Conservation (phyloP, 1,140 invertebrate species). For the Olivierus martensii region DNA sequence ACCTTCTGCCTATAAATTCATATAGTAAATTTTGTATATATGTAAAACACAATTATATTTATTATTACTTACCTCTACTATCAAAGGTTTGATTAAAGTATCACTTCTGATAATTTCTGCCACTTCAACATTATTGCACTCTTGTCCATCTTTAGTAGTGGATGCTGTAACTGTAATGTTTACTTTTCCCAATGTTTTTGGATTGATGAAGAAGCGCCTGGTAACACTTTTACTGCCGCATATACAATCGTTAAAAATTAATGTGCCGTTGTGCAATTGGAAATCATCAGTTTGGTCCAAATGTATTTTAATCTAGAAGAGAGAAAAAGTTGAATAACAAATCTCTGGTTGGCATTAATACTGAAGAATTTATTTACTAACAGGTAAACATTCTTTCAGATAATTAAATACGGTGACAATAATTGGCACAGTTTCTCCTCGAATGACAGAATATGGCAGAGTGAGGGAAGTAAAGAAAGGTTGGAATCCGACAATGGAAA, state of each 20-base stretch:
- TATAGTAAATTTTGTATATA: no score
- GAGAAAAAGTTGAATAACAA: no score
- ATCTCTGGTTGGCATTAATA: no score
- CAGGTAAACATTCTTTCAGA: slow-evolving; percentile 43
- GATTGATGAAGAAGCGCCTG: slow-evolving; percentile 33
- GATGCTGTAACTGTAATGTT: slow-evolving; percentile 44
- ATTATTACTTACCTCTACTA: slow-evolving; percentile 31
- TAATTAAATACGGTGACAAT: slow-evolving; percentile 60
- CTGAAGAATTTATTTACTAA: no score
- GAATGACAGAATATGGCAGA: slow-evolving; percentile 52
- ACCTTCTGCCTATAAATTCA: no score
- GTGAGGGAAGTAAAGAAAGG: slow-evolving; percentile 55
- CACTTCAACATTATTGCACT: slow-evolving; percentile 2
- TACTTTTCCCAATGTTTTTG: slow-evolving; percentile 32
- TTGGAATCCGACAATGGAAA: slow-evolving; percentile 46
- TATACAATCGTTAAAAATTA: slow-evolving; percentile 3
- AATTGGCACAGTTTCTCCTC: slow-evolving; percentile 48
- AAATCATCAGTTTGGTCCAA: slow-evolving; percentile 35
- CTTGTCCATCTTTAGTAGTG: neutral
- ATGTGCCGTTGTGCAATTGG: slow-evolving; percentile 26
- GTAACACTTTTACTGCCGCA: slow-evolving; percentile 25
- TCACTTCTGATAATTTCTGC: slow-evolving; percentile 4
- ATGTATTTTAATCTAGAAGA: slow-evolving; percentile 36
- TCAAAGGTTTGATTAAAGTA: slow-evolving; percentile 33
- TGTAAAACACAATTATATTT: slow-evolving; percentile 45